These are phyloP conservation scores for Boulengeromyrus knoepffleri DNA, from an alignment of 2,113 vertebrate genomes.

Conservation along the genomic window DNA sequence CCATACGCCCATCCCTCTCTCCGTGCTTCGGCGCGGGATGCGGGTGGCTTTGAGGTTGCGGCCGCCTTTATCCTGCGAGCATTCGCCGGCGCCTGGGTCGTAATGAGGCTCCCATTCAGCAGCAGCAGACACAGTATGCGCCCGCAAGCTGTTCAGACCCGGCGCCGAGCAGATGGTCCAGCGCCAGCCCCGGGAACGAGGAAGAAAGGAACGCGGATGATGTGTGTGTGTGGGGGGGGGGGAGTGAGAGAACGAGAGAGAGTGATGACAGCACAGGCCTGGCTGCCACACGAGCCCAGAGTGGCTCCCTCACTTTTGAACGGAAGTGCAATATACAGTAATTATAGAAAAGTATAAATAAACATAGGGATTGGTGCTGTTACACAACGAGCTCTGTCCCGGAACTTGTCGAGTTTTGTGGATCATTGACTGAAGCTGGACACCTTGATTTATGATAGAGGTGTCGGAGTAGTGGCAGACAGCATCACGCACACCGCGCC, in stretches of 20 bases:
- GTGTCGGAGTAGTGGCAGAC: not conserved
- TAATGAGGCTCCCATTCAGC: conserved; percentile 16
- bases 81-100: not conserved
- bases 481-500: not conserved
- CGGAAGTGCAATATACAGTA: conserved; percentile 19
- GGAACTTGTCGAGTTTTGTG: not conserved
- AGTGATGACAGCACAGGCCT: conserved; percentile 39
- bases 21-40: not conserved
- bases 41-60: not conserved
- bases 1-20: conserved; percentile 17
- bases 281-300: conserved; percentile 47
- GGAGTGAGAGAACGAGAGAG: conserved; percentile 35
- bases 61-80: not conserved
- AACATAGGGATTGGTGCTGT: not conserved
- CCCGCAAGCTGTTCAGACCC: conserved; percentile 36
- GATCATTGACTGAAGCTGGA: not conserved
- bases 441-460: not conserved
- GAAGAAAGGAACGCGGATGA: conserved; percentile 26
- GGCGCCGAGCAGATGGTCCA: conserved; percentile 30
- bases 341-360: conserved; percentile 13
- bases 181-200: conserved; percentile 24
- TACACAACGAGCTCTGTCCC: not conserved
- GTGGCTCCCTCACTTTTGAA: conserved; percentile 55
- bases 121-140: conserved; percentile 17
- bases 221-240: conserved; percentile 2